Evolutionary conservation across 2,113 vertebrate genomes (phyloP), one percentile per base, ranked within the genome.

Genomic region (Anolis sagrei): DNA sequence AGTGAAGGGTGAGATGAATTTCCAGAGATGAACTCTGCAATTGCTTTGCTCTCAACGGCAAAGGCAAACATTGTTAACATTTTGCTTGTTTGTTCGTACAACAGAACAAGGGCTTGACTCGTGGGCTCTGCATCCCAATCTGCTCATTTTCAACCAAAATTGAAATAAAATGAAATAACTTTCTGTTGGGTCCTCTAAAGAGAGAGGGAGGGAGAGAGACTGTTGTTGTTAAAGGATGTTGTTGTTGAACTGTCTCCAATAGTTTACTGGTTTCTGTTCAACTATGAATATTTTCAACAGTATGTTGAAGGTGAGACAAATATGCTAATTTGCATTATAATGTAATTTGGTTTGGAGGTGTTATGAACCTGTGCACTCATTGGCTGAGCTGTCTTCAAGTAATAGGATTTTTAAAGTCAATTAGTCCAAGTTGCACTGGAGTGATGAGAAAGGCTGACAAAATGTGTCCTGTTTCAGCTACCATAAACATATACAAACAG

Each of bases 1-100:
- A 89, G 81, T 19, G 76, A 83, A 86, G 75, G 86, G 79, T 87
- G 84, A 90, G 87, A 76, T 81, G 80, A 84, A 79, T 82, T 89
- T 87, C 78, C 69, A 85, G 75, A 58, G 62, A 74, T 9, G 2
- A 62, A 23, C 44, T 77, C 64, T 5, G 18, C 72, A 70, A 84
- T 58, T 83, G 72, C 79, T 90, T 89, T 84, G 32, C 79, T 87
- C 51, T 83, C 27, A 77, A 79, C 11, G 39, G 64, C 29, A 36
- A 48, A 68, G 75, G 29, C 29, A 85, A 32, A 39, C 48, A 25
- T 68, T 68, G 61, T 36, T 78, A 82, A 72, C 83, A 75, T 44
- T 86, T 62, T 61, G 18, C 13, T 89, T 34, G 90, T 78, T 76
- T 86, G 72, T 62, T 58, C 70, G 23, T 16, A 87, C 11, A 44